Evolutionary conservation across 2,888 invertebrate species (phyloP), one percentile per base, ranked within the genome.

Genomic region (Fragum whitleyi): DNA sequence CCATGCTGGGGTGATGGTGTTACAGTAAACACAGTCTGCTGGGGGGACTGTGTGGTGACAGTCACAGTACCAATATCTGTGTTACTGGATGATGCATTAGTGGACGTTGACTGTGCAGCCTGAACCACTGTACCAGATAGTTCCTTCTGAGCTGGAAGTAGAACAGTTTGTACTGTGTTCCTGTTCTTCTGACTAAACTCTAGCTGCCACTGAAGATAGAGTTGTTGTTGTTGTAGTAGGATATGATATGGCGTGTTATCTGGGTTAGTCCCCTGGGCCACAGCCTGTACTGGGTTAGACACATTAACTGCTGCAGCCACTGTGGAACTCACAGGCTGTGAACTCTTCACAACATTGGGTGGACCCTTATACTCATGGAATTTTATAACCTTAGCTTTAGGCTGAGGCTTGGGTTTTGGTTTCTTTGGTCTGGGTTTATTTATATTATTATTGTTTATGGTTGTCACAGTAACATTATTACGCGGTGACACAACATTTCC

Each of bases 301-400:
- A 65, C 65, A 65, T 42, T 39, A 21, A 67, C 47, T 53, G 69
- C 61, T 53, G 62, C 55, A n/a, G 84, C 57, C 73, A 79, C 69
- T 36, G 81, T 74, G n/a, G 81, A 61, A 29, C 79, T 36, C 19
- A 83, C 84, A 28, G 85, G 79, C 55, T 83, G 83, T 59, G 79
- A 81, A 57, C 80, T 93, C 92, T 97, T 97, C 89, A 97, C 97
- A 23, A 97, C 97, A 94, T 96, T 97, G 85, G 98, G 98, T 71
- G 93, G 93, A 74, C 93, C 94, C 86, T 97, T 97, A 94, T 98
- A 97, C 94, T 99, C 99, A 94, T 99, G 98, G 94, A 99, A 99
- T 95, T 99, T 99, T 91, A 99, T 98, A 74, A 97, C 97, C 89
- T 97, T 96, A 26, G 97, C 95, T 94, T 97, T 97, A 0, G 97